Evolutionary conservation across 2,113 vertebrate species (phyloP).

Genomic region (Lagenorhynchus albirostris): DNA sequence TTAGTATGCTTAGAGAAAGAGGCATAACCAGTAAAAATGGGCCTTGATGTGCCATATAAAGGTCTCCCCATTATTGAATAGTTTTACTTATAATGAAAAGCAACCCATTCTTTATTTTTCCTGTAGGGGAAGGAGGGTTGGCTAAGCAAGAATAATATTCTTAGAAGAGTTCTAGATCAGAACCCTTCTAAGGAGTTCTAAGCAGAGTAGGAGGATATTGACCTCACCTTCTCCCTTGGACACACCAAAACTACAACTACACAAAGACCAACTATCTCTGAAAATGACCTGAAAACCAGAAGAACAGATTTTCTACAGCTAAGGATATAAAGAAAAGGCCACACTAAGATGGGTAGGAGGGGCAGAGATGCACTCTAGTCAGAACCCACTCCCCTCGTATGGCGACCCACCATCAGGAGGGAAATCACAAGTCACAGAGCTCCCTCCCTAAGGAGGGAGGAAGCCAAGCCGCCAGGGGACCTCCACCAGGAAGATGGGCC

Average conservation of each 20-base stretch:
- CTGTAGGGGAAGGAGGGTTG: neutral
- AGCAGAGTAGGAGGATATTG: neutral
- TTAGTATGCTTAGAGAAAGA: neutral
- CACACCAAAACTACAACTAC: neutral
- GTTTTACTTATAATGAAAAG: neutral
- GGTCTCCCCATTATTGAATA: neutral
- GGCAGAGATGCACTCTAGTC: neutral
- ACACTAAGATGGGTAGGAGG: neutral
- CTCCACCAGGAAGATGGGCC: neutral
- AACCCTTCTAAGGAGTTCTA: too few relatives aligned
- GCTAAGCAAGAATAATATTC: neutral
- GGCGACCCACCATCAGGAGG: neutral
- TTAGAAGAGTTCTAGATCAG: neutral
- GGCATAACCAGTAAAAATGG: neutral
- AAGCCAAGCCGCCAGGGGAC: neutral
- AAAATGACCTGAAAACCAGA: neutral
- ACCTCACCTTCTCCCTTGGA: neutral
- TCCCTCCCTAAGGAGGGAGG: neutral
- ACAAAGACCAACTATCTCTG: neutral
- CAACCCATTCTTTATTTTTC: neutral
- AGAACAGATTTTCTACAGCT: neutral
- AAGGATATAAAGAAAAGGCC: neutral
- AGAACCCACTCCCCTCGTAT: neutral
- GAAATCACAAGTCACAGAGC: neutral
- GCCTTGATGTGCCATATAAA: neutral